Base-by-base conservation (phyloP, 1,140 invertebrate species). In the Drosophila lowei region DNA sequence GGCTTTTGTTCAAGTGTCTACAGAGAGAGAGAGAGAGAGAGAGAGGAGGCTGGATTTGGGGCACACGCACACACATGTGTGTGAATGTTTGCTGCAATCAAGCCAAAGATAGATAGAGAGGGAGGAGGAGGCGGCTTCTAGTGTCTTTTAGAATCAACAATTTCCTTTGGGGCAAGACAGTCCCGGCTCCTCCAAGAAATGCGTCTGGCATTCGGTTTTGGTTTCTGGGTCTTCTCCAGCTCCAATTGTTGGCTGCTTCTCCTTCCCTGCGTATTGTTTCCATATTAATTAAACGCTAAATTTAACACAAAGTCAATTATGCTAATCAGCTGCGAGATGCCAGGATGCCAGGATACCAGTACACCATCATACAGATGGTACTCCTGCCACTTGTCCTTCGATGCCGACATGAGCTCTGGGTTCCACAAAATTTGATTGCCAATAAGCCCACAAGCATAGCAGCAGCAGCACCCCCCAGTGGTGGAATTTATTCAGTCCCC, bases 271-370 rank as follows among this genome's bases (percentile, higher is more conserved):
- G 67, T 57, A n/a, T 30, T 43, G 60, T 76, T 48, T 50, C 46
- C 83, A 74, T 85, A 85, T 85, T 85, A 85, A 86, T 85, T 85
- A 85, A 86, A 85, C 71, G 81, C 81, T 85, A 88, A 85, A 85
- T 85, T 88, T 85, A 85, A 85, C 83, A 67, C 77, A 77, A 67
- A 88, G 83, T 85, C 77, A 88, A 88, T 85, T 85, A 85, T 85
- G 81, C 83, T 85, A 85, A 85, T 77, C 81, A 85, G 77, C 53
- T 61, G 61, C 34, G 34, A 38, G 34, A 38, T 38, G 11, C 34
- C 34, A 38, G 34, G 34, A 38, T 11, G 34, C 9, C 28, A 13
- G 34, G 8, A 9, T 9, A 9, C 30, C 2, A 8, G 34, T 11
- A 11, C 13, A 38, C 34, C 50, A 28, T 3, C 0, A 3, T 3